These are phyloP conservation scores for Pyrrhia umbra DNA, from an alignment of 2,888 invertebrate species.

Conservation along the genomic window DNA sequence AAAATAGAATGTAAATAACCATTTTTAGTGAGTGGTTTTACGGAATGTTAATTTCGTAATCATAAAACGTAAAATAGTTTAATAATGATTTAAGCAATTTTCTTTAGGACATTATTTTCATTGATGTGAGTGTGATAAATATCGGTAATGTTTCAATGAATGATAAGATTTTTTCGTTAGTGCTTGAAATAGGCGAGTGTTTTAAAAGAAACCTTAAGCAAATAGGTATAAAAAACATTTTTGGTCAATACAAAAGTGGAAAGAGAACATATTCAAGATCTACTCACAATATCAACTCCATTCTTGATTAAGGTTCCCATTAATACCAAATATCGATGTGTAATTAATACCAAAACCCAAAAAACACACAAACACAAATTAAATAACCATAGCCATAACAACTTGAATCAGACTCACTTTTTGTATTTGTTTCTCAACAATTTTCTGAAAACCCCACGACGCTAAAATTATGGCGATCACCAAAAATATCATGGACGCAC, in stretches of 20 bases:
- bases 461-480: conserved; percentile 82
- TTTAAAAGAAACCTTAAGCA: background rate
- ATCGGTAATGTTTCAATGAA: background rate
- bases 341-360: background rate
- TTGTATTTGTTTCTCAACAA: conserved; percentile 83
- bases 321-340: background rate
- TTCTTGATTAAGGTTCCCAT: background rate
- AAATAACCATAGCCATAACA: background rate
- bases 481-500: conserved; percentile 76
- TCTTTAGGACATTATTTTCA: background rate
- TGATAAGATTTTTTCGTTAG: background rate
- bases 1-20: no score
- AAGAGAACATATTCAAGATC: conserved; percentile 2
- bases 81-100: background rate
- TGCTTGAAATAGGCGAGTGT: background rate
- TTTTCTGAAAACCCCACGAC: conserved; percentile 87
- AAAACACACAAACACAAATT: background rate
- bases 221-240: background rate
- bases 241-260: background rate
- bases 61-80: background rate
- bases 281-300: conserved; percentile 11
- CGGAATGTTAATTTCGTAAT: background rate
- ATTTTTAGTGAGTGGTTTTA: no score
- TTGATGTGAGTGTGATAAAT: background rate
- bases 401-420: conserved; percentile 77